Evolutionary conservation across 2,888 invertebrate genomes (phyloP).

Genomic region (Eupithecia vulgata): DNA sequence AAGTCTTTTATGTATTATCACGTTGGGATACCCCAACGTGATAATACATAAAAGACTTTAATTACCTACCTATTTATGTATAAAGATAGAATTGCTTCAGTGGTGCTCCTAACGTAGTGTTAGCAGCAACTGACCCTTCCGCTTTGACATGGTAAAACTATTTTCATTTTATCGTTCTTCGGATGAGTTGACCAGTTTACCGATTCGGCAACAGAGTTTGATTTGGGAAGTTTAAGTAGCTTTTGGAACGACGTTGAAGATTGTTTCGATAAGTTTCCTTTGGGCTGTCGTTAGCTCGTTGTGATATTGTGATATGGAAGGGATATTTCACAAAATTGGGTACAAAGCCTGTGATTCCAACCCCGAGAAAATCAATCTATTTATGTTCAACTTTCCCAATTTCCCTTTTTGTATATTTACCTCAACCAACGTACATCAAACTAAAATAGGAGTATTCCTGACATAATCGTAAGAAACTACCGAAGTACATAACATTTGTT

Average conservation of each 20-base stretch:
- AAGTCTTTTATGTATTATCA: neutral
- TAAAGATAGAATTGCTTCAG: neutral
- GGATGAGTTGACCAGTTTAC: slow-evolving; percentile 7
- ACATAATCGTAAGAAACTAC: neutral
- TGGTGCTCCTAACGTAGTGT: neutral
- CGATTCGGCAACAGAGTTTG: slow-evolving; percentile 12
- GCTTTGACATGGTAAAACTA: slow-evolving; percentile 16
- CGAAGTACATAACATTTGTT: neutral
- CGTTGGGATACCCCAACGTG: neutral
- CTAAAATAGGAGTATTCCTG: neutral
- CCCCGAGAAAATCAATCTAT: neutral
- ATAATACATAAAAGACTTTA: neutral
- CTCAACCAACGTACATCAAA: neutral
- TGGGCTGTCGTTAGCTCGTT: neutral
- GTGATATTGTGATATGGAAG: neutral
- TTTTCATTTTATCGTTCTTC: slow-evolving; percentile 26
- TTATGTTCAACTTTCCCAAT: neutral
- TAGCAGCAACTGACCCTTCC: neutral
- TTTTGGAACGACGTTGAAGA: slow-evolving; percentile 7
- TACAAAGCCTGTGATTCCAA: neutral
- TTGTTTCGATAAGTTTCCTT: slow-evolving; percentile 5
- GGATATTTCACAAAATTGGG: neutral
- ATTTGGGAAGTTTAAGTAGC: slow-evolving; percentile 21
- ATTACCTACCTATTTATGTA: neutral
- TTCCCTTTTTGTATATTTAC: neutral